A percentile compares a stretch with the other conserved stretches of the same genome.
These are phyloP conservation scores for Mungos mungo DNA, from an alignment of 2,113 vertebrate genomes.

Conservation along the genomic window DNA sequence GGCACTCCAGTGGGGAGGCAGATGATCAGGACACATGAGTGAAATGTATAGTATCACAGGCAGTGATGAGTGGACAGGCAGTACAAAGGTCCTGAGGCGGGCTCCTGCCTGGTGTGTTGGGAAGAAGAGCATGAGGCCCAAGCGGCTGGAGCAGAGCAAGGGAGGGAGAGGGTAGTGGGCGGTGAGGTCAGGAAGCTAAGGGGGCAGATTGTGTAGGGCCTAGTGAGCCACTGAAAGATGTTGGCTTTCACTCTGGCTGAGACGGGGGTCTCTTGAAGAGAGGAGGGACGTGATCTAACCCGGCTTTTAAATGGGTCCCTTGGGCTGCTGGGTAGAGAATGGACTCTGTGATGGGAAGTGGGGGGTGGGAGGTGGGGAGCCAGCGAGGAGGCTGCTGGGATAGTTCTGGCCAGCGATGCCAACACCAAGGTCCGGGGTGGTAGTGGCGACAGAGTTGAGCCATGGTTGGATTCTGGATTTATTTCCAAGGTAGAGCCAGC, in stretches of 20 bases:
- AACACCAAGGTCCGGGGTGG: neutral
- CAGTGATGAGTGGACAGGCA: too few relatives aligned
- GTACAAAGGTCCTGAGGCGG: neutral
- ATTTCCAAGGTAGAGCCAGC: neutral
- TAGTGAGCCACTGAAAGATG: neutral
- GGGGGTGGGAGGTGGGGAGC: neutral
- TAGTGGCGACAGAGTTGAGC: neutral
- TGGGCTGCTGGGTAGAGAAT: neutral
- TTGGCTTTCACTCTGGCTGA: neutral
- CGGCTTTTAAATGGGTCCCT: neutral
- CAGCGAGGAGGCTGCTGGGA: neutral
- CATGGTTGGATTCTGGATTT: neutral
- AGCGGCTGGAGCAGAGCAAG: neutral
- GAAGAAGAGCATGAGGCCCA: neutral
- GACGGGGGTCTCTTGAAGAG: neutral
- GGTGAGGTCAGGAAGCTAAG: neutral
- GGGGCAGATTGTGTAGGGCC: rapidly evolving
- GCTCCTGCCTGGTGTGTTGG: neutral
- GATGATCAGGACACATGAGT: neutral
- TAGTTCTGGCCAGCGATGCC: neutral
- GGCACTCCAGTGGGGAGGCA: neutral
- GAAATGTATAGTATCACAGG: neutral
- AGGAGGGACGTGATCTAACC: neutral
- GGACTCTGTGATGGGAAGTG: too few relatives aligned
- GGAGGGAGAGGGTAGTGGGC: neutral